phyloP scores from a whole-genome alignment of 2,888 invertebrate genomes.

The Brenthis ino region DNA sequence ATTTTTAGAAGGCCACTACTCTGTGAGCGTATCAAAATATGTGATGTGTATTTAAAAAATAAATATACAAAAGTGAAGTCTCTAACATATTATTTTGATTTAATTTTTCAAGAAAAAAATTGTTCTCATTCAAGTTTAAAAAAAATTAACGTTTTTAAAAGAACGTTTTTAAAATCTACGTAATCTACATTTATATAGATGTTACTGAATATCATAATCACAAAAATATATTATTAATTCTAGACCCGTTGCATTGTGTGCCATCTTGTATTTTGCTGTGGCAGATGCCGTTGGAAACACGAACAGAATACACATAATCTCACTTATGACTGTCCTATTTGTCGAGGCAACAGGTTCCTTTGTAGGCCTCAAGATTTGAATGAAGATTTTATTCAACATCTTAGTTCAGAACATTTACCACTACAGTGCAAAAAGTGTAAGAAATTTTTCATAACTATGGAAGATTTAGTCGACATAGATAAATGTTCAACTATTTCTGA shows the following conservation, averaged over 20 bases:
- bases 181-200: no score
- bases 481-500: constrained; percentile 71
- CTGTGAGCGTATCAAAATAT: no score
- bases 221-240: constrained; percentile 38
- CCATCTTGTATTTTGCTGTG: constrained; percentile 70
- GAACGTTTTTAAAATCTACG: neutral
- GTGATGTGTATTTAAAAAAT: no score
- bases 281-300: constrained; percentile 70
- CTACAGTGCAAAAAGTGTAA: constrained; percentile 69
- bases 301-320: constrained; percentile 63
- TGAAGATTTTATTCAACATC: constrained; percentile 60
- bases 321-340: constrained; percentile 70
- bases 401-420: constrained; percentile 63
- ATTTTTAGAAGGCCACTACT: no score
- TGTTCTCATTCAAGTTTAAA: neutral
- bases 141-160: neutral
- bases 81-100: no score
- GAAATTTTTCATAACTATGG: constrained; percentile 63
- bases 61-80: no score
- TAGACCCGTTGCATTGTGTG: constrained; percentile 74
- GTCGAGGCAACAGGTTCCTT: constrained; percentile 62
- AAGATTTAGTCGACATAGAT: constrained; percentile 62
- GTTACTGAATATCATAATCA: neutral
- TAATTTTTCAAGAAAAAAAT: neutral
- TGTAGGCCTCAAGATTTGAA: constrained; percentile 60